phyloP scores from a whole-genome alignment of 1,140 invertebrate genomes.

The Drosophila pallidifrons region DNA sequence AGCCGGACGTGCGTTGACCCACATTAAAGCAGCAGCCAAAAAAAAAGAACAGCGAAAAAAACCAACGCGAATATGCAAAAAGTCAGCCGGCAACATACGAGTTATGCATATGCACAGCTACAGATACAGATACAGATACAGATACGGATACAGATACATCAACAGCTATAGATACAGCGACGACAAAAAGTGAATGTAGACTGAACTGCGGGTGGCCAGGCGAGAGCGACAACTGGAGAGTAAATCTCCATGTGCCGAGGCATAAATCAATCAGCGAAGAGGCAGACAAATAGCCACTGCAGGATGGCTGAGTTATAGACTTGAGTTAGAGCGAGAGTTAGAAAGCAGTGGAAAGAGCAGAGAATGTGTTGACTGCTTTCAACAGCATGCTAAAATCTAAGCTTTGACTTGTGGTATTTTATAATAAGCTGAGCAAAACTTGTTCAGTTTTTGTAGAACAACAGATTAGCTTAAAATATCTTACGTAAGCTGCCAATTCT shows the following conservation, averaged over 20 bases:
- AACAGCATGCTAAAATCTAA: neutral
- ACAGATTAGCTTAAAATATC: neutral
- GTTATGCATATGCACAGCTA: conserved; percentile 39
- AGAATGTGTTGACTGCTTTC: neutral
- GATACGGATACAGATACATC: conserved; percentile 25
- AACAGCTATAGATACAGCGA: conserved; percentile 9
- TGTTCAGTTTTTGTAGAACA: neutral
- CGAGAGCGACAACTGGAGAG: neutral
- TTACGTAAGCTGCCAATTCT: neutral
- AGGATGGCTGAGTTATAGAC: neutral
- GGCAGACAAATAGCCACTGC: conserved; percentile 23
- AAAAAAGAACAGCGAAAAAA: conserved; percentile 11
- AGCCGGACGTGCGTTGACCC: conserved; percentile 72
- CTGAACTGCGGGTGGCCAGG: conserved; percentile 19
- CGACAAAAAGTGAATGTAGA: conserved; percentile 66
- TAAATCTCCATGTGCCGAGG: conserved; percentile 3
- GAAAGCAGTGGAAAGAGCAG: neutral
- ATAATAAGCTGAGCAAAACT: no score
- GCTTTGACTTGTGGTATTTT: neutral
- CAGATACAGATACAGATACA: conserved; percentile 31
- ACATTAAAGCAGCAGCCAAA: conserved; percentile 56
- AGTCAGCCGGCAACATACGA: conserved; percentile 38
- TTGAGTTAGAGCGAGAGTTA: neutral
- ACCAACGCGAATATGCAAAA: conserved; percentile 47
- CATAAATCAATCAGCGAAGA: conserved; percentile 36